A percentile compares a stretch with the other conserved stretches of the same genome.
Evolutionary conservation across 2,113 vertebrate genomes (phyloP).

Genomic region (Hymenochirus boettgeri): DNA sequence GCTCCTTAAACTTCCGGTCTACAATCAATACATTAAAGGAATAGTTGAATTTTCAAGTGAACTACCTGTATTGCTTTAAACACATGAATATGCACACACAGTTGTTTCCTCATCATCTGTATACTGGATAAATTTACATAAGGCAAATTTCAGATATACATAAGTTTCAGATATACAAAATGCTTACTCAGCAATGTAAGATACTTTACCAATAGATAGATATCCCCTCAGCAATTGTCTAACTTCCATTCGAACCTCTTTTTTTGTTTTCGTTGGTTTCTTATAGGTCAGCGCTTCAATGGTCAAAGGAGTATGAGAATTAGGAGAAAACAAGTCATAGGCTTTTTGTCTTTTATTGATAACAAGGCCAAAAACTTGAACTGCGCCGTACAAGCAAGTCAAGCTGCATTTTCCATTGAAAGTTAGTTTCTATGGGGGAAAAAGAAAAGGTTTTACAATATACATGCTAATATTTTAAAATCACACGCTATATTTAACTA

Average conservation of each 20-base stretch:
- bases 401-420: conserved; percentile 79
- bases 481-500: too few relatives aligned
- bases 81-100: too few relatives aligned
- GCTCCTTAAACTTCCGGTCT: too few relatives aligned
- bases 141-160: too few relatives aligned
- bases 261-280: conserved; percentile 48
- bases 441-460: background rate
- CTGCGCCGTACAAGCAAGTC: conserved; percentile 80
- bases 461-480: too few relatives aligned
- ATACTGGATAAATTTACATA: too few relatives aligned
- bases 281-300: conserved; percentile 60
- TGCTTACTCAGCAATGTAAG: too few relatives aligned
- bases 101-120: too few relatives aligned
- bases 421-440: conserved; percentile 59
- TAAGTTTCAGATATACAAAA: background rate
- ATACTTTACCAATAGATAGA: conserved; percentile 59
- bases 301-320: conserved; percentile 71
- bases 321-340: conserved; percentile 73
- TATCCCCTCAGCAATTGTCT: conserved; percentile 63
- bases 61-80: too few relatives aligned
- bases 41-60: too few relatives aligned
- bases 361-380: conserved; percentile 80
- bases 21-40: too few relatives aligned
- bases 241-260: conserved; percentile 49
- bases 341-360: conserved; percentile 76